Base-by-base conservation (phyloP, 2,888 invertebrate species). In the Drymonia ruficornis region DNA sequence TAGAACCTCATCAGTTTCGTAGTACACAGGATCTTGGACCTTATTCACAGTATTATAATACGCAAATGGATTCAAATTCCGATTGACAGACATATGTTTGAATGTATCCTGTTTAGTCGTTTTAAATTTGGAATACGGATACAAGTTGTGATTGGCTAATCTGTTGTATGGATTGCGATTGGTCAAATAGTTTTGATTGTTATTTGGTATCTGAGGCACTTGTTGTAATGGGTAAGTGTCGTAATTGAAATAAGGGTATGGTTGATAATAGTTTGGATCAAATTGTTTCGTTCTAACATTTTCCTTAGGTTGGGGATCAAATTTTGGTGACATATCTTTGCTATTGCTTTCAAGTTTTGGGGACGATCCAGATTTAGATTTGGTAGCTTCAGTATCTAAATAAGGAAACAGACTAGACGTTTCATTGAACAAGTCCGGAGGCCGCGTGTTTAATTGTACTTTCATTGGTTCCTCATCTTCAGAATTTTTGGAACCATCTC, bases 341-440 rank as follows among this genome's bases (percentile, higher is more conserved):
- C 16, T 45, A 40, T 58, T 50, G 8, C 38, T 52, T 16, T 49
- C 13, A 19, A n/a, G 4, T 45, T 28, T 48, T 3, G 44, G 15
- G 19, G 34, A 44, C 0, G 40, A 1, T 2, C 6, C 18, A 4
- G 16, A 18, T 34, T n/a, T 28, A 18, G 16, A 34, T 18, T 47
- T 34, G 18, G 12, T 0, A 13, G 31, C 0, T 29, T 9, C 16
- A 29, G 13, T 13, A 18, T 47, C 66, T 51, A 86, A 70, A 61
- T 83, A 70, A 1, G 81, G 75, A 40, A 89, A 90, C 0, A 91
- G 57, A 50, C 55, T 75, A 13, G 70, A 67, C 1, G 86, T 88
- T 74, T 91, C 91, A 38, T 84, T 80, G 38, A 91, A 86, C 0
- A 89, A 52, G 52, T 89, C 74, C n/a, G 74, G 74, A 11, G 49